These are phyloP conservation scores for Caerostris extrusa DNA, from an alignment of 1,140 invertebrate species.

Conservation along the genomic window DNA sequence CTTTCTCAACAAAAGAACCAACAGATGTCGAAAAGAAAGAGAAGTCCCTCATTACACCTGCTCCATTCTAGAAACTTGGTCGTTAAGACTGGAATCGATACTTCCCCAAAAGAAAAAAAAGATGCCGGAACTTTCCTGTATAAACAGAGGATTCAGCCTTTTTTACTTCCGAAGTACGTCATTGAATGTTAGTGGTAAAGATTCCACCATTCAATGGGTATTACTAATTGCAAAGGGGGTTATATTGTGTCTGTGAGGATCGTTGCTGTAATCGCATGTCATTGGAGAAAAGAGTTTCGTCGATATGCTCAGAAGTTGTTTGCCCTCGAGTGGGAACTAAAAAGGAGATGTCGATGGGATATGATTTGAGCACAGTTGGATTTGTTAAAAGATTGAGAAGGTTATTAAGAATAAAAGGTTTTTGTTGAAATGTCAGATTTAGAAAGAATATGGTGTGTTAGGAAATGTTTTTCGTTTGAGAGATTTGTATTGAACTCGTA, in stretches of 20 bases:
- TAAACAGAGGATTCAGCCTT: not conserved
- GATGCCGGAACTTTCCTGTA: not conserved
- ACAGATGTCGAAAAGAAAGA: not conserved
- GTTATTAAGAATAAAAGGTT: not conserved
- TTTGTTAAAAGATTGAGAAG: not conserved
- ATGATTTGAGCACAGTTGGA: not conserved
- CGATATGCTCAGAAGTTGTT: not conserved
- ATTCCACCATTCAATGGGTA: not conserved
- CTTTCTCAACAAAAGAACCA: not conserved
- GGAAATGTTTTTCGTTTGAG: not conserved
- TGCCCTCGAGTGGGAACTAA: not conserved
- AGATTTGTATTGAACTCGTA: no score
- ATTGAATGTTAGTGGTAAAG: not conserved
- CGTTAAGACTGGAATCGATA: constrained; percentile 45
- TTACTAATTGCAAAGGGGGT: not conserved
- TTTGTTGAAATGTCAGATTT: not conserved
- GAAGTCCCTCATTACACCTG: not conserved
- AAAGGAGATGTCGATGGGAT: not conserved
- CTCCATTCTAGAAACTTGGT: not conserved
- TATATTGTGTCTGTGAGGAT: not conserved
- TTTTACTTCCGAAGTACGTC: constrained; percentile 30
- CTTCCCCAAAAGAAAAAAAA: constrained; percentile 6
- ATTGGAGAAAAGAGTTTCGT: not conserved
- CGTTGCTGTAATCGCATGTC: not conserved
- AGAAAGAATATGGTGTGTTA: not conserved